These are phyloP conservation scores for Monomorium pharaonis DNA, from an alignment of 1,140 invertebrate species.

Conservation along the genomic window DNA sequence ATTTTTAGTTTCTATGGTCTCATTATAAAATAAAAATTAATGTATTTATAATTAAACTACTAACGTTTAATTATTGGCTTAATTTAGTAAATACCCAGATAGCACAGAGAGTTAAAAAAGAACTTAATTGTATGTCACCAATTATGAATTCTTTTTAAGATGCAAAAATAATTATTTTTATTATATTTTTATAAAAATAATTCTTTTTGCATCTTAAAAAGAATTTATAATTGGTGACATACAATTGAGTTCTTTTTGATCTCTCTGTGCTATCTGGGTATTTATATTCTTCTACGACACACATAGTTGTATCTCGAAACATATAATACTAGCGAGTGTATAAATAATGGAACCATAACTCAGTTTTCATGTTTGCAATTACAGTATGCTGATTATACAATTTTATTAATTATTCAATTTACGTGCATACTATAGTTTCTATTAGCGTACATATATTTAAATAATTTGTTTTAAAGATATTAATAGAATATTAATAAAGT, in stretches of 20 bases:
- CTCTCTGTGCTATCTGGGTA: too few species aligned
- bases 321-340: neutral
- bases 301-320: neutral
- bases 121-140: too few species aligned
- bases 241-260: too few species aligned
- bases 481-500: neutral
- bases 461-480: too few species aligned
- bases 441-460: neutral
- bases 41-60: neutral
- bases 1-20: neutral
- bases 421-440: neutral
- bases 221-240: too few species aligned
- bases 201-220: too few species aligned
- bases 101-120: too few species aligned
- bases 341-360: conserved; percentile 1
- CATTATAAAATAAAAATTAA: neutral
- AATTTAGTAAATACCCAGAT: neutral
- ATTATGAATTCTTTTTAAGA: too few species aligned
- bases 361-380: neutral
- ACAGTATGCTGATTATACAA: neutral
- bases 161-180: too few species aligned
- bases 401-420: conserved; percentile 20
- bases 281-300: too few species aligned
- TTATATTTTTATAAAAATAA: too few species aligned
- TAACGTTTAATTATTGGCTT: conserved; percentile 14